phyloP scores from a whole-genome alignment of 2,113 vertebrate genomes.

The Oncorhynchus gorbuscha region DNA sequence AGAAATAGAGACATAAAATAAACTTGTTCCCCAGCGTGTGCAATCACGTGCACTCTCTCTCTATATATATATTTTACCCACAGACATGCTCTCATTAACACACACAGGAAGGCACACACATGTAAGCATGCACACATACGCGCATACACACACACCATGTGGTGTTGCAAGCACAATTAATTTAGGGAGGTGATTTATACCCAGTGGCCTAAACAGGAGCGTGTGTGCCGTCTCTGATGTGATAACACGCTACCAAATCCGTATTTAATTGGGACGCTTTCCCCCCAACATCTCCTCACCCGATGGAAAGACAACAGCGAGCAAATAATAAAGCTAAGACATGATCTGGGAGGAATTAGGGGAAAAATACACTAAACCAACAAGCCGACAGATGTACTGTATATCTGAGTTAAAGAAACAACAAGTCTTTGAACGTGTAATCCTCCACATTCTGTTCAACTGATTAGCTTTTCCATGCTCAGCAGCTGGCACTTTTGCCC shows the following conservation, averaged over 20 bases:
- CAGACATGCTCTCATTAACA: background rate
- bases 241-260: slow-evolving; percentile 61
- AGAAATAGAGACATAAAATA: background rate
- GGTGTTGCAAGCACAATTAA: slow-evolving; percentile 26
- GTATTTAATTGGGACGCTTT: slow-evolving; percentile 60
- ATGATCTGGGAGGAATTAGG: slow-evolving; percentile 25
- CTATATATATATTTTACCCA: background rate
- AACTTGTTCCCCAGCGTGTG: no score
- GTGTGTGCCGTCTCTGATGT: slow-evolving; percentile 37
- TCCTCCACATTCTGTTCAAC: slow-evolving; percentile 54
- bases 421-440: slow-evolving; percentile 55
- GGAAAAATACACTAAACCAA: slow-evolving; percentile 37
- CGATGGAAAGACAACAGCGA: slow-evolving; percentile 47
- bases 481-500: slow-evolving; percentile 59
- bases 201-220: slow-evolving; percentile 34
- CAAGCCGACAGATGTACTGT: slow-evolving; percentile 21
- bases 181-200: slow-evolving; percentile 41
- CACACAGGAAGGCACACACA: background rate
- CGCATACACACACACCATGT: slow-evolving; percentile 15
- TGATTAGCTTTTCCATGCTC: slow-evolving; percentile 54
- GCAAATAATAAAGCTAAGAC: background rate
- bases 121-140: background rate
- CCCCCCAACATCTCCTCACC: slow-evolving; percentile 25
- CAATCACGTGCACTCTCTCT: background rate
- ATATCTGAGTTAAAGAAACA: slow-evolving; percentile 37